Evolutionary conservation across 2,888 invertebrate genomes (phyloP), one percentile per base, ranked within the genome.

Genomic region (Stenotaenia linearis): DNA sequence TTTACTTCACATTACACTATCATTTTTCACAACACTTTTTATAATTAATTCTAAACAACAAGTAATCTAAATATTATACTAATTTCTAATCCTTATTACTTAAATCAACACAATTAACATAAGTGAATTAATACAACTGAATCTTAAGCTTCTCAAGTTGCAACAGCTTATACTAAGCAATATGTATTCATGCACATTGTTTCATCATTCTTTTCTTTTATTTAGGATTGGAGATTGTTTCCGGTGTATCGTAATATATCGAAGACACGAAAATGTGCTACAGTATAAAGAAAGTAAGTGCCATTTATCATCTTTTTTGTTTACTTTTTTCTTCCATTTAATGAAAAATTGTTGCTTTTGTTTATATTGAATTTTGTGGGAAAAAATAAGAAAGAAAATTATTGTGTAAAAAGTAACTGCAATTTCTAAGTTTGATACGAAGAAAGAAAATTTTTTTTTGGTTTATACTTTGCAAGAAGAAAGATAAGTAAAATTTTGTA

Each of bases 201-300:
- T n/a, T n/a, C n/a, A 75, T 75, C 74, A 76, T 81, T 79, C 79
- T 82, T 82, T 80, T 82, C 82, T 84, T 82, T 82, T 85, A 85
- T 90, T 92, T 92, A 96, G 96, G 86, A 93, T 93, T 89, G 92
- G 93, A 30, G 90, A 90, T 86, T 97, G 96, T 88, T 95, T 94
- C 89, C 92, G 94, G 84, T 97, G 96, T 88, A 93, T 97, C 85
- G 96, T 96, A 86, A 95, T 97, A 89, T 96, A 96, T 87, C 95
- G 95, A 87, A 95, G 95, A 87, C 96, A 97, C 88, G 90, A 92
- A 85, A 97, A 97, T 89, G 95, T 97, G 84, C 90, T 97, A 82
- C 96, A 97, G 88, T 97, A 96, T 90, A 97, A 97, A 92, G 96
- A 96, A 90, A 96, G 97, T 97, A 89, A 95, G 96, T 25, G 1